Evolutionary conservation across 2,113 vertebrate genomes (phyloP).

Genomic region (Festucalex cinctus): DNA sequence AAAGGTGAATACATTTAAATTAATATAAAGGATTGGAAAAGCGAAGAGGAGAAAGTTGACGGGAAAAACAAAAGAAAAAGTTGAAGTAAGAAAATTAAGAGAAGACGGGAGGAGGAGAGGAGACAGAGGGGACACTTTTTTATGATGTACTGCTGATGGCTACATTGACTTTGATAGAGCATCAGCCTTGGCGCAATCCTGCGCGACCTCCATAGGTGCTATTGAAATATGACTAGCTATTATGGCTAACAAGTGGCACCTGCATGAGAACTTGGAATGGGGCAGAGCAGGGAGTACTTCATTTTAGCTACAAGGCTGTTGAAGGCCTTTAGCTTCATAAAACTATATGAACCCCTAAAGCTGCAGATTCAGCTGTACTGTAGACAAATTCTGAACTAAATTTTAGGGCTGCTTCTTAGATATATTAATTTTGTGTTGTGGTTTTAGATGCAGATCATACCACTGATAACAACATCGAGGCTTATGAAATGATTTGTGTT

Average conservation of each 20-base stretch:
- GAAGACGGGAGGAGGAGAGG: slow-evolving; percentile 8
- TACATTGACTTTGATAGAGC: slow-evolving; percentile 30
- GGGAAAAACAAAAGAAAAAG: neutral
- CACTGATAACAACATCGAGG: no score
- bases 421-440: neutral
- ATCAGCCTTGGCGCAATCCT: slow-evolving; percentile 34
- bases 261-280: slow-evolving; percentile 11
- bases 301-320: slow-evolving; percentile 19
- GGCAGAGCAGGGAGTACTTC: slow-evolving; percentile 24
- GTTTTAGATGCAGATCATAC: no score
- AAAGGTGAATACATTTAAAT: no score
- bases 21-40: neutral
- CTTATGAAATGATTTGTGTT: no score
- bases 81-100: neutral
- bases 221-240: slow-evolving; percentile 39
- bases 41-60: neutral
- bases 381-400: neutral
- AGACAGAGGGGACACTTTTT: slow-evolving; percentile 17
- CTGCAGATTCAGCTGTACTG: neutral
- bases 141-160: slow-evolving; percentile 27
- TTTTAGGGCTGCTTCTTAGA: neutral
- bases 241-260: slow-evolving; percentile 29
- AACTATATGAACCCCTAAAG: slow-evolving; percentile 20
- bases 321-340: slow-evolving; percentile 28
- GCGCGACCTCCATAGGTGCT: slow-evolving; percentile 19